Conservation (phyloP, 2,113 vertebrate genomes). For the Cynoglossus semilaevis region DNA sequence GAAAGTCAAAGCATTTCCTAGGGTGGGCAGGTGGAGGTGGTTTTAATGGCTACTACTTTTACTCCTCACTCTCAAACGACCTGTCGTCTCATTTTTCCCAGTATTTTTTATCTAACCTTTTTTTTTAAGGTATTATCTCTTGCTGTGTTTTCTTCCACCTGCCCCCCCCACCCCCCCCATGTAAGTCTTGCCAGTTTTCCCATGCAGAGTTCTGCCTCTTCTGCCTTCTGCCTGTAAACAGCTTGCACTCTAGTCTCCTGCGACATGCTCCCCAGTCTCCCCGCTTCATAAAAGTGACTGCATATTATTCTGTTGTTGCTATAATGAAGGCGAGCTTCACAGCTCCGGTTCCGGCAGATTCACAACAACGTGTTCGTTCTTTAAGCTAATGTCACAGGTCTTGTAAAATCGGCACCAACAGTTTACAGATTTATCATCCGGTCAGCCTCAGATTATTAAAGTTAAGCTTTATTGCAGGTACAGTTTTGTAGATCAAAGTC, state of each 20-base stretch:
- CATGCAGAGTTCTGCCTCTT: constrained; percentile 64
- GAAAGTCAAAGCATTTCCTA: constrained; percentile 41
- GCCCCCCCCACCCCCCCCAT: too few relatives aligned
- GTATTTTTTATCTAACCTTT: constrained; percentile 41
- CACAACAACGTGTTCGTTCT: constrained; percentile 2
- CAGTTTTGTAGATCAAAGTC: constrained; percentile 22
- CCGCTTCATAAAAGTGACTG: constrained; percentile 40
- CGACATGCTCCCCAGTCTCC: constrained; percentile 59
- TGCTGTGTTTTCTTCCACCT: constrained; percentile 60
- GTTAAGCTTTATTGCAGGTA: background rate
- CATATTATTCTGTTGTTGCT: constrained; percentile 34
- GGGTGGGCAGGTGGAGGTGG: constrained; percentile 22
- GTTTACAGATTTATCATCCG: constrained; percentile 13
- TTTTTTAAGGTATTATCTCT: constrained; percentile 45
- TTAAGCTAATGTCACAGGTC: background rate
- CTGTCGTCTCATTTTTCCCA: constrained; percentile 47
- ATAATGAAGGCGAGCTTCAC: constrained; percentile 7
- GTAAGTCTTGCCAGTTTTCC: constrained; percentile 56
- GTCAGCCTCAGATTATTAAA: constrained; percentile 11
- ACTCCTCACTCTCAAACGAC: constrained; percentile 10
- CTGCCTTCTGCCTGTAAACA: constrained; percentile 61
- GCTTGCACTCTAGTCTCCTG: constrained; percentile 53
- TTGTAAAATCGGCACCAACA: background rate
- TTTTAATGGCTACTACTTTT: background rate
- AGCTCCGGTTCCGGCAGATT: constrained; percentile 8